Evolutionary conservation across 2,888 invertebrate genomes (phyloP).

Genomic region (Linnaemya tessellans): DNA sequence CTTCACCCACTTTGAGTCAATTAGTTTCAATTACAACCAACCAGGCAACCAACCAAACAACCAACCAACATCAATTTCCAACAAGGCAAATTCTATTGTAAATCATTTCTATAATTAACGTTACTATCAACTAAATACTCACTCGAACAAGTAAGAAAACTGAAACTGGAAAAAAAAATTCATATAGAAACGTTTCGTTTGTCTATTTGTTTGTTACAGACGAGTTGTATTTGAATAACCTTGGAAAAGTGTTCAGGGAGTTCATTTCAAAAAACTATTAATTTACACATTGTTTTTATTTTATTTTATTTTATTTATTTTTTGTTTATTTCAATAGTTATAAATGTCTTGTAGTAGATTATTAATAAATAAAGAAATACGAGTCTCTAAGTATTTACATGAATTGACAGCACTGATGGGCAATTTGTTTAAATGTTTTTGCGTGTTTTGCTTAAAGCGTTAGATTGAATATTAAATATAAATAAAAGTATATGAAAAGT

Average conservation of each 20-base stretch:
- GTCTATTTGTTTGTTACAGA: slow-evolving; percentile 32
- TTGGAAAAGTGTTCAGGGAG: slow-evolving; percentile 54
- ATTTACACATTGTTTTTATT: slow-evolving; percentile 39
- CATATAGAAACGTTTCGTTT: slow-evolving; percentile 46
- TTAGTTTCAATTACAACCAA: slow-evolving; percentile 75
- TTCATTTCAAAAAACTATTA: slow-evolving; percentile 57
- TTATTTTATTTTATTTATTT: no score
- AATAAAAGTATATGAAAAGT: neutral
- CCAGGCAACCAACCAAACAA: neutral
- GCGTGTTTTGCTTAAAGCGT: neutral
- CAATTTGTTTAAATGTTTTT: slow-evolving; percentile 26
- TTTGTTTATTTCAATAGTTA: slow-evolving; percentile 9
- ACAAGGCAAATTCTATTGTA: slow-evolving; percentile 61
- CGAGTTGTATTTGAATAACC: slow-evolving; percentile 55
- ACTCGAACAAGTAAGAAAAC: slow-evolving; percentile 30
- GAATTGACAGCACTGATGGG: slow-evolving; percentile 3
- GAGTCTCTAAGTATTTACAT: neutral
- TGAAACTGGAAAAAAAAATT: slow-evolving; percentile 19
- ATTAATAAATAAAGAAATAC: neutral
- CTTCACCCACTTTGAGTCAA: slow-evolving; percentile 75
- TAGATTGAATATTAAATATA: slow-evolving; percentile 1
- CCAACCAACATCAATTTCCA: slow-evolving; percentile 45
- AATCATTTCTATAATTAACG: slow-evolving; percentile 66
- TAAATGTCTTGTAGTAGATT: slow-evolving; percentile 17
- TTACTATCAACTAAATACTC: slow-evolving; percentile 17